phyloP scores from a whole-genome alignment of 2,888 invertebrate species.

The Schizotus pectinicornis region DNA sequence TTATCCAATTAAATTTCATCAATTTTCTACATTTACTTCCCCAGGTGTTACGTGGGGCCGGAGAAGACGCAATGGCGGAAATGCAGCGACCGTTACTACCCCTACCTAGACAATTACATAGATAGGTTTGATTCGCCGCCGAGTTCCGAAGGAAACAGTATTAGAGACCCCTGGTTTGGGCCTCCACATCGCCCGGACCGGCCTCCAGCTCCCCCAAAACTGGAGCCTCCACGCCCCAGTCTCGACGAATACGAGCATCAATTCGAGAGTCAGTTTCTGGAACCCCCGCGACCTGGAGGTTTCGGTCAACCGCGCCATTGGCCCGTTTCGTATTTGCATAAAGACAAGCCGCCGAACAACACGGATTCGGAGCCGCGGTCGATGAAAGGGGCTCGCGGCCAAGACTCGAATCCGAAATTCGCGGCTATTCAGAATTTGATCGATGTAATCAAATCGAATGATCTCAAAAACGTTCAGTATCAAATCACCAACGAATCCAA shows the following conservation, averaged over 20 bases:
- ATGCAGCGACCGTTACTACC: constrained; percentile 83
- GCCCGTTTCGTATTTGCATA: constrained; percentile 84
- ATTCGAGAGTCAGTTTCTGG: constrained; percentile 57
- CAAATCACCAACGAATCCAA: constrained; percentile 52
- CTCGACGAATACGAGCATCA: constrained; percentile 54
- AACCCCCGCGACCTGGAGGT: constrained; percentile 60
- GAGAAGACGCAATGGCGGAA: constrained; percentile 83
- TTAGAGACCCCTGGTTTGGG: not conserved
- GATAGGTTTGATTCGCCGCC: constrained; percentile 42
- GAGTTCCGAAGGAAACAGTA: constrained; percentile 19
- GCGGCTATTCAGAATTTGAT: constrained; percentile 55
- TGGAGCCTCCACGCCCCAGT: constrained; percentile 57
- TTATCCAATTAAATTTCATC: not conserved
- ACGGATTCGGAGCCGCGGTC: constrained; percentile 36
- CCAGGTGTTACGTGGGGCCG: constrained; percentile 85
- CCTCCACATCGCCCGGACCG: constrained; percentile 47
- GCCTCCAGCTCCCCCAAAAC: constrained; percentile 51
- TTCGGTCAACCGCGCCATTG: constrained; percentile 64
- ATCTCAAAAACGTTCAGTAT: constrained; percentile 52
- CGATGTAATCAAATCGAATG: constrained; percentile 53
- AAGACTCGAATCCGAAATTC: constrained; percentile 41
- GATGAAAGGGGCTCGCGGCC: constrained; percentile 31
- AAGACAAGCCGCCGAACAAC: constrained; percentile 75
- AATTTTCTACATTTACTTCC: constrained; percentile 24
- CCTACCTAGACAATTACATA: constrained; percentile 59